Percentiles rank a stretch among this genome's conserved stretches.
Evolutionary conservation across 2,113 vertebrate genomes (phyloP).

Genomic region (Platycercus adscitus): DNA sequence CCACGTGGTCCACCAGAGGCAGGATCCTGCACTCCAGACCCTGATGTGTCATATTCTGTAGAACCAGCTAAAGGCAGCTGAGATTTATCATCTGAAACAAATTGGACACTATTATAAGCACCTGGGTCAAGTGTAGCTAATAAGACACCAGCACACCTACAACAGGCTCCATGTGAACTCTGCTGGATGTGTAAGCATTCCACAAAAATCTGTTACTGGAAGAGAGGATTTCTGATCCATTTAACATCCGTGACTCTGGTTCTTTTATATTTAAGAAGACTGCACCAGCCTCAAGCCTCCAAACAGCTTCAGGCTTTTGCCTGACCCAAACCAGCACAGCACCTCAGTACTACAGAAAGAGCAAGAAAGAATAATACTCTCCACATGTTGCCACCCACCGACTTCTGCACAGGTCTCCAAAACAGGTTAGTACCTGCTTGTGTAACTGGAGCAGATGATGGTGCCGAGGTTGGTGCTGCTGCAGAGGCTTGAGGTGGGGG

Average conservation of each 20-base stretch:
- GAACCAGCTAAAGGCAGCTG: constrained; percentile 82
- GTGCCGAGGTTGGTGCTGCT: constrained; percentile 61
- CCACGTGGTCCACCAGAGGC: constrained; percentile 77
- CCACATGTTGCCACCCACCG: not conserved
- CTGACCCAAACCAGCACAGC: not conserved
- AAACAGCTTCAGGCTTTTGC: not conserved
- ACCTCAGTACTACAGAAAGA: not conserved
- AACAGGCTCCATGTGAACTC: not conserved
- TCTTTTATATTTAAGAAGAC: not conserved
- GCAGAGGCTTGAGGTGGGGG: constrained; percentile 65
- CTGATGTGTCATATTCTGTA: constrained; percentile 83
- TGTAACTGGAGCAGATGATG: constrained; percentile 60
- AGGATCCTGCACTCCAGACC: constrained; percentile 80
- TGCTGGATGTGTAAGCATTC: not conserved
- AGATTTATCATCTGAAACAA: constrained; percentile 86
- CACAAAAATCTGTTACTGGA: not conserved
- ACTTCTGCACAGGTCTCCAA: not conserved
- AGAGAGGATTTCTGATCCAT: not conserved
- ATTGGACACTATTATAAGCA: not conserved
- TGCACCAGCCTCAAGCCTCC: not conserved
- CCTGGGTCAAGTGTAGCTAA: rapidly evolving
- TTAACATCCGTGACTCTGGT: not conserved
- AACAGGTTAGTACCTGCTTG: constrained; percentile 67
- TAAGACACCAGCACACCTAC: not conserved
- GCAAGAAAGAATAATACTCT: rapidly evolving